Base-by-base conservation (phyloP, 2,888 invertebrate genomes). In the Rotaria socialis region DNA sequence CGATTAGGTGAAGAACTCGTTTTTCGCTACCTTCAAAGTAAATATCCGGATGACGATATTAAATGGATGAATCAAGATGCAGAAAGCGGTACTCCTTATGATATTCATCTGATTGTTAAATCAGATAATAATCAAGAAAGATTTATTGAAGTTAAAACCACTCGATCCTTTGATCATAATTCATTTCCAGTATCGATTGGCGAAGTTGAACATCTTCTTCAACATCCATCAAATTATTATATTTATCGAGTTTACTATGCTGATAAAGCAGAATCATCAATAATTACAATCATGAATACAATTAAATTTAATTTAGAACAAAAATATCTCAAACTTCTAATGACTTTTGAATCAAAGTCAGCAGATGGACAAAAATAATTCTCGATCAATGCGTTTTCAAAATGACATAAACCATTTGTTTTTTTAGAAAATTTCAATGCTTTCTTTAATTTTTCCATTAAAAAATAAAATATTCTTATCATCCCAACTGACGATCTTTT, bases 201-300 rank as follows among this genome's bases (percentile, higher is more conserved):
- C 47, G 80, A 80, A 80, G 24, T 80, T 80, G 47, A 80, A 80
- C 47, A 47, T 43, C 47, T 80, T 14, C 80, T 43, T 80, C 24
- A 43, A n/a, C 80, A 80, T 47, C 80, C 80, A 47, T n/a, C 43
- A n/a, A 80, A 43, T 47, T 80, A 80, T 80, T 80, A 24, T 47
- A 80, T 80, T 47, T 80, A 80, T 80, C 80, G 80, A 80, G 80
- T 80, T 11, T 80, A 80, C 35, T 80, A 80, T 80, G 80, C 80
- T 47, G 80, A 80, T 24, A 80, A 47, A 22, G 14, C 2, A 41
- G 80, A 47, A 0, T 47, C 24, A 80, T 80, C 80, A 24, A 80
- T 47, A n/a, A 80, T 80, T n/a, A 80, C 47, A 80, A 24, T 80
- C 4, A 43, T 80, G 4, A 80, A 47, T 6, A 22, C 0, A 80